Percentiles rank a stretch among this genome's conserved stretches.
Evolutionary conservation across 2,113 vertebrate genomes (phyloP).

Genomic region (Corythoichthys intestinalis): DNA sequence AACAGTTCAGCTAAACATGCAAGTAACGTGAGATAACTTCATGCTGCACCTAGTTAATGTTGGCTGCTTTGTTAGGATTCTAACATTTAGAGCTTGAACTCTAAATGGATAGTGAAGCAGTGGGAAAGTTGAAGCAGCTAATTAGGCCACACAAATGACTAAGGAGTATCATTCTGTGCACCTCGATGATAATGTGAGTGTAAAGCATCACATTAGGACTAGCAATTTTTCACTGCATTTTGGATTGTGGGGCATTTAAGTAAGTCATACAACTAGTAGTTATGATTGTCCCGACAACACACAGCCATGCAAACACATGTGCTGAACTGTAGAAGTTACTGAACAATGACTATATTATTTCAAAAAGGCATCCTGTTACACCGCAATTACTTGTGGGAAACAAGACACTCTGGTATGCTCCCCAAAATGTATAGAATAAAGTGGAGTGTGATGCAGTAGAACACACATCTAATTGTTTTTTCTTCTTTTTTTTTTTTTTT

Average conservation of each 20-base stretch:
- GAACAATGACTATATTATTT: conserved; percentile 57
- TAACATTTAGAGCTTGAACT: background rate
- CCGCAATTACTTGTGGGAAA: conserved; percentile 50
- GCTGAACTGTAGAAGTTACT: conserved; percentile 55
- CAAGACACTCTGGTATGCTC: conserved; percentile 50
- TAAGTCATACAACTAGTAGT: background rate
- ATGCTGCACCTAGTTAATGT: conserved; percentile 36
- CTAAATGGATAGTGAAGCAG: conserved; percentile 53
- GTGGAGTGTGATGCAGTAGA: conserved; percentile 53
- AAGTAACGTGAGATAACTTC: conserved; percentile 24
- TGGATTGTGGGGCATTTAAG: conserved; percentile 11
- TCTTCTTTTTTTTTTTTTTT: conserved; percentile 30
- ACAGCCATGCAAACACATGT: conserved; percentile 34
- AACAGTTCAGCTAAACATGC: background rate
- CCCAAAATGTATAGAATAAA: conserved; percentile 60
- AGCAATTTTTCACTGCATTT: conserved; percentile 21
- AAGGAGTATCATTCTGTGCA: conserved; percentile 46
- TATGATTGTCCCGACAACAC: background rate
- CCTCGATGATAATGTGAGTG: conserved; percentile 52
- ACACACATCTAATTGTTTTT: conserved; percentile 72
- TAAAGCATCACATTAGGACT: conserved; percentile 24
- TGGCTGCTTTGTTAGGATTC: conserved; percentile 27
- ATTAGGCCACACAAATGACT: conserved; percentile 65
- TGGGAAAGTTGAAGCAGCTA: conserved; percentile 47
- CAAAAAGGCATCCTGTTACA: conserved; percentile 69